Percentiles rank a stretch among this genome's conserved stretches.
Evolutionary conservation across 1,140 invertebrate species (phyloP).

Genomic region (Mizuhopecten yessoensis): DNA sequence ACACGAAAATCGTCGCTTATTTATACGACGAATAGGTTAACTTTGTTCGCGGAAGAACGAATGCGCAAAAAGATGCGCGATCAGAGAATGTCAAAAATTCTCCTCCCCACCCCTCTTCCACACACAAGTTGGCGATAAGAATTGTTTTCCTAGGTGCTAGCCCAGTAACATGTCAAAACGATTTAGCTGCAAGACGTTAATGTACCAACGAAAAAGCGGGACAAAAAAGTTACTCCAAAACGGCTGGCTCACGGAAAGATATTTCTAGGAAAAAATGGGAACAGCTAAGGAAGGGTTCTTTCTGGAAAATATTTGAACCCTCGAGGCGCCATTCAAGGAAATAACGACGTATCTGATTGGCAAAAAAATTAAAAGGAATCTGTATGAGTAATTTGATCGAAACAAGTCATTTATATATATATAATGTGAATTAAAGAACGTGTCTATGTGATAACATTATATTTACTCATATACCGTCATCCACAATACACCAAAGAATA

Average conservation of each 20-base stretch:
- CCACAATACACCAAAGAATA: no score
- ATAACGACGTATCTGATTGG: no score
- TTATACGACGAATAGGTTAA: background rate
- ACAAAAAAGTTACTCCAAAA: background rate
- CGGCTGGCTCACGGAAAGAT: no score
- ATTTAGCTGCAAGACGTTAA: background rate
- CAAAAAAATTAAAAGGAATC: no score
- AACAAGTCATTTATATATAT: no score
- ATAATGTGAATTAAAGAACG: no score
- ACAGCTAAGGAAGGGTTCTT: no score
- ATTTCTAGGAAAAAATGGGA: background rate
- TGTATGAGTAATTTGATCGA: no score
- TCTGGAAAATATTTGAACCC: no score
- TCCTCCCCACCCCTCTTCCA: background rate
- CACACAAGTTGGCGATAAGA: background rate
- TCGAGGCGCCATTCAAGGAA: no score
- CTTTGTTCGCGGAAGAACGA: background rate
- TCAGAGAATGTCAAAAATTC: background rate
- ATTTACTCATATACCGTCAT: no score
- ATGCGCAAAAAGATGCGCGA: background rate
- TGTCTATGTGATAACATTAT: no score
- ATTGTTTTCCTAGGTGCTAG: background rate
- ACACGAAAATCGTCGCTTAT: background rate
- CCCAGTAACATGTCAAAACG: background rate
- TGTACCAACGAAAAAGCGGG: background rate